Conservation (phyloP, 2,797 vertebrate species). For the Chrysocyon brachyurus region DNA sequence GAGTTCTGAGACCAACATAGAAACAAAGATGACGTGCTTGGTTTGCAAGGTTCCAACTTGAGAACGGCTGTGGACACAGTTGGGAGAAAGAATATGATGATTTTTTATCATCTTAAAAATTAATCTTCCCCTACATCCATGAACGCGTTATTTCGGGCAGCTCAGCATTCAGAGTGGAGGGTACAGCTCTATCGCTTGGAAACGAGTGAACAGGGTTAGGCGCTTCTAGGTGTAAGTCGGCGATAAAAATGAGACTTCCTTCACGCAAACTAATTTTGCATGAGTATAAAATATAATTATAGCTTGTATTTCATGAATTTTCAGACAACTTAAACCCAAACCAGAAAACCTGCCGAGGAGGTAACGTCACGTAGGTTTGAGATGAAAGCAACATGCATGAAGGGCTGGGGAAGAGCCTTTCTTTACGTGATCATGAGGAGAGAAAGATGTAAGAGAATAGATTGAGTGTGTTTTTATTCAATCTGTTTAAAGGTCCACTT, state of each 20-base stretch:
- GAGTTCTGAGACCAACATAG: neutral
- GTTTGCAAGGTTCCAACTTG: neutral
- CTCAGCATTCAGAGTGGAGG: neutral
- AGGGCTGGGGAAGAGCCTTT: no score
- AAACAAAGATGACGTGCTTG: slow-evolving; percentile 24
- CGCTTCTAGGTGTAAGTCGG: neutral
- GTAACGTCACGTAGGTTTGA: neutral
- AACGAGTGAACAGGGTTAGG: neutral
- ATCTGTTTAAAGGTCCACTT: neutral
- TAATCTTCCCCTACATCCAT: neutral
- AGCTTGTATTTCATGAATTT: neutral
- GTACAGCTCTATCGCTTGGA: accelerated
- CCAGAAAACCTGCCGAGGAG: neutral
- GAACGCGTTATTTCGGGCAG: neutral
- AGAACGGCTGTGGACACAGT: neutral
- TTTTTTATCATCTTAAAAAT: neutral
- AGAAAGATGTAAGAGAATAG: neutral
- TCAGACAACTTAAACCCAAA: neutral
- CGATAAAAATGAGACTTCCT: neutral
- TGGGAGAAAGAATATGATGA: neutral
- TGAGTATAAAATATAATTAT: slow-evolving; percentile 23
- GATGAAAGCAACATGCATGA: neutral
- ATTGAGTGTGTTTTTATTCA: accelerated
- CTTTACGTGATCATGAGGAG: neutral
- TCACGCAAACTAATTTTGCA: neutral